Evolutionary conservation across 2,113 vertebrate species (phyloP).

Genomic region (Elaphurus davidianus): DNA sequence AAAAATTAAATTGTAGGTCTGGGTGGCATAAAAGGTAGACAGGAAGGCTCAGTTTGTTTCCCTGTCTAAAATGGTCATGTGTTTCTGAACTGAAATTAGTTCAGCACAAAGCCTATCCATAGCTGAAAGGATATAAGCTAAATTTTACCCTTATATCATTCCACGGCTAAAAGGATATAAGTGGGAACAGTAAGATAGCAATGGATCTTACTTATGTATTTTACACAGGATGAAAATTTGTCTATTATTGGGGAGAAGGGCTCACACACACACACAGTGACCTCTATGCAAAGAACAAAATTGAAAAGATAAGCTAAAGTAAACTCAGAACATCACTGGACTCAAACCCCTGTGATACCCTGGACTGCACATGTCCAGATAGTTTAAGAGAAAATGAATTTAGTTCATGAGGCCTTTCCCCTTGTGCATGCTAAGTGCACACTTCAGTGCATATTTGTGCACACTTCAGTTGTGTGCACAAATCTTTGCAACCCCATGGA

Average conservation of each 20-base stretch:
- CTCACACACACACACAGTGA: background rate
- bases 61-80: background rate
- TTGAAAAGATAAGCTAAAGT: background rate
- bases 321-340: background rate
- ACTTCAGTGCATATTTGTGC: background rate
- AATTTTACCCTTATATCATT: background rate
- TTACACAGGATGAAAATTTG: background rate
- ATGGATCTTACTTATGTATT: background rate
- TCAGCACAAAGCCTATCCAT: background rate
- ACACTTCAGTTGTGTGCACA: background rate
- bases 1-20: background rate
- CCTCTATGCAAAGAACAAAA: background rate
- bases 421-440: background rate
- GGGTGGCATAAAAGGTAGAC: background rate
- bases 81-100: background rate
- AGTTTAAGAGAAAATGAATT: background rate
- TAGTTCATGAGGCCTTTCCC: background rate
- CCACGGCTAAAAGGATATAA: background rate
- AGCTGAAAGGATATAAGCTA: background rate
- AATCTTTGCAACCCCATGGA: background rate
- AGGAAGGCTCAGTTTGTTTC: background rate
- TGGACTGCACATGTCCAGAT: background rate
- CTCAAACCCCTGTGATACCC: background rate
- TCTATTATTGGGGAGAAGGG: background rate
- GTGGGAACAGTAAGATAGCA: background rate